phyloP scores from a whole-genome alignment of 2,113 vertebrate species.

The Camelus dromedarius region DNA sequence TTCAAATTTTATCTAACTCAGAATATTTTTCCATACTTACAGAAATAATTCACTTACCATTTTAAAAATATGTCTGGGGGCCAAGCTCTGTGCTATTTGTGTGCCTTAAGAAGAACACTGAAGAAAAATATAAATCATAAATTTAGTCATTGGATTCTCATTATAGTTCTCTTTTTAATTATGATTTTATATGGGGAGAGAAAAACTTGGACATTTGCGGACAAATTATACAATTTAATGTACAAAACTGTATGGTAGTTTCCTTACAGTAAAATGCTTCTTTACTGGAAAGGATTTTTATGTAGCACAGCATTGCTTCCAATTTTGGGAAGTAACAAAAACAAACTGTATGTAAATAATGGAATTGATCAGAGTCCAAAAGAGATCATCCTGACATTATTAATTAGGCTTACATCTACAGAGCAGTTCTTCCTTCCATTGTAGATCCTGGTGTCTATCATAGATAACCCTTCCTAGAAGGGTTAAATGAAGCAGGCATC shows the following conservation, averaged over 20 bases:
- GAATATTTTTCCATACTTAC: background rate
- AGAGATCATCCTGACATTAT: background rate
- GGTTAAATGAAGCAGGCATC: background rate
- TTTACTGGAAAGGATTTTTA: conserved; percentile 14
- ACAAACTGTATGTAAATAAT: conserved; percentile 18
- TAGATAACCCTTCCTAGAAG: background rate
- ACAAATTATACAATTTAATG: background rate
- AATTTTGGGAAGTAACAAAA: conserved; percentile 23
- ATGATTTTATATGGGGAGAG: background rate
- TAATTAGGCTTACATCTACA: background rate
- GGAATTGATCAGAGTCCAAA: conserved; percentile 25
- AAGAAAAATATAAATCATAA: background rate
- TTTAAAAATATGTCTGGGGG: background rate
- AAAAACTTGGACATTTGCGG: background rate
- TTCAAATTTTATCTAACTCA: background rate
- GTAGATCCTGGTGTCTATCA: background rate
- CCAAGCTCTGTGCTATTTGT: background rate
- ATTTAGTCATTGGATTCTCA: background rate
- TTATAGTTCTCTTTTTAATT: background rate
- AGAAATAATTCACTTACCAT: background rate
- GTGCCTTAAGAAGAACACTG: background rate
- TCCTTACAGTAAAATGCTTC: background rate
- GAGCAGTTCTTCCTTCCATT: background rate
- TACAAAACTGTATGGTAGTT: background rate
- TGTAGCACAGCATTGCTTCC: background rate